Percentiles rank a stretch among this genome's conserved stretches.
These are phyloP conservation scores for Gila robusta DNA, from an alignment of 2,797 vertebrate species.

Conservation along the genomic window DNA sequence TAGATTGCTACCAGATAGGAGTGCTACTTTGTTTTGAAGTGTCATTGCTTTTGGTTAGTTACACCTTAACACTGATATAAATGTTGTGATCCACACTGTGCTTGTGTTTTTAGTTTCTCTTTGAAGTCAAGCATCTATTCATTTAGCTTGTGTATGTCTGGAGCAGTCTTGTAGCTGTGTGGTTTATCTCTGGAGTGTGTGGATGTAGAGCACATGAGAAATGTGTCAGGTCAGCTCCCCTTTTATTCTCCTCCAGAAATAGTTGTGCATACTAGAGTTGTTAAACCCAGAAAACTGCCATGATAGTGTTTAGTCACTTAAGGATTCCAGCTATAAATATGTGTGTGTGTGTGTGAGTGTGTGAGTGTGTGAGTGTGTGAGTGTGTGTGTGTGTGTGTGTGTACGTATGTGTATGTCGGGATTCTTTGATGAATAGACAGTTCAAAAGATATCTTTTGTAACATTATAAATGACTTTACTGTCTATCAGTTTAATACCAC, in stretches of 20 bases:
- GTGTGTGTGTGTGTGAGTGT: neutral
- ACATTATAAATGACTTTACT: too few relatives aligned
- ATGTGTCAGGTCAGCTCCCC: conserved; percentile 47
- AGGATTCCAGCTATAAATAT: neutral
- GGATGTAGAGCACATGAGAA: conserved; percentile 32
- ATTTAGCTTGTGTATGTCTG: neutral
- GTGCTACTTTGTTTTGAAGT: neutral
- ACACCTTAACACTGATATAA: neutral
- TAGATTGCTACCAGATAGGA: neutral
- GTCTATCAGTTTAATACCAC: too few relatives aligned
- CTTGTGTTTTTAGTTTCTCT: neutral
- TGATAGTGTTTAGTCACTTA: neutral
- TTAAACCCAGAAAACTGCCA: neutral
- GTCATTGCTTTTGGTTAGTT: neutral
- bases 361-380: neutral
- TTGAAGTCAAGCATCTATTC: neutral
- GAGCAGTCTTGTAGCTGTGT: neutral
- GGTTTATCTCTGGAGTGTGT: neutral
- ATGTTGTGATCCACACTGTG: neutral
- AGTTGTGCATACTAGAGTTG: conserved; percentile 6
- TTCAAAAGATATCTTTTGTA: too few relatives aligned
- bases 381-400: neutral
- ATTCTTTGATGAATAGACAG: too few relatives aligned
- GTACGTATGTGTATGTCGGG: neutral
- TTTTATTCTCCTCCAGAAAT: conserved; percentile 39